Evolutionary conservation across 2,888 invertebrate species (phyloP).

Genomic region (Apotomis capreana): DNA sequence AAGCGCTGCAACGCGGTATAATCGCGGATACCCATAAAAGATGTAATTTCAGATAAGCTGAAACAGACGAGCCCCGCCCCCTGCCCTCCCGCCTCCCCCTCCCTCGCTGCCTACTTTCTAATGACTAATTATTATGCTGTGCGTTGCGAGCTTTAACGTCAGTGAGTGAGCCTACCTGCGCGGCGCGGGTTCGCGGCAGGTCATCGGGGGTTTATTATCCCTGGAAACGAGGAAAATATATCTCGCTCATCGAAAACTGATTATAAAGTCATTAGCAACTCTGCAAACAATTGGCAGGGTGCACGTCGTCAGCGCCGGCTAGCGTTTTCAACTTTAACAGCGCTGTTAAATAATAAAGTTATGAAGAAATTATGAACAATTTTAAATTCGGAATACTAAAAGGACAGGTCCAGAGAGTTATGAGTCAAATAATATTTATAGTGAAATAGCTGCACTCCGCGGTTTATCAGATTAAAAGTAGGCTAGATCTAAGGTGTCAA

Average conservation of each 20-base stretch:
- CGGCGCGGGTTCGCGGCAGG: conserved; percentile 64
- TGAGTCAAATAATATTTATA: too few species aligned
- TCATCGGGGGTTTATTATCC: conserved; percentile 55
- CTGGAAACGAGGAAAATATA: conserved; percentile 17
- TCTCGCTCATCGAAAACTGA: neutral
- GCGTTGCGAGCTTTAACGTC: conserved; percentile 81
- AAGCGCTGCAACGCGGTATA: conserved; percentile 83
- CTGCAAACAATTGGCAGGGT: neutral
- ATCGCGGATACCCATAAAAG: conserved; percentile 84
- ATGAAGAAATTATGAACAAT: too few species aligned
- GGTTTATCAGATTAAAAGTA: too few species aligned
- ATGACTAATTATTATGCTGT: conserved; percentile 84
- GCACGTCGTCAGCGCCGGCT: too few species aligned
- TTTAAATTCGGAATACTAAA: too few species aligned
- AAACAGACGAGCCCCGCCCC: conserved; percentile 82
- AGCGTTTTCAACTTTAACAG: too few species aligned
- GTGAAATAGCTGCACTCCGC: too few species aligned
- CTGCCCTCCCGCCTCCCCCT: conserved; percentile 56
- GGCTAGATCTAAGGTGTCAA: too few species aligned
- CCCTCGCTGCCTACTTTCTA: conserved; percentile 81
- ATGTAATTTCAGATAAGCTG: conserved; percentile 84
- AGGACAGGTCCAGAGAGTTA: too few species aligned
- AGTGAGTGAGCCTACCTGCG: conserved; percentile 66
- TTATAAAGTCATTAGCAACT: neutral
- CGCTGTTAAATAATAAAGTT: too few species aligned